A percentile compares a stretch with the other conserved stretches of the same genome.
Conservation (phyloP, 2,888 invertebrate species). For the Escarpia spicata region DNA sequence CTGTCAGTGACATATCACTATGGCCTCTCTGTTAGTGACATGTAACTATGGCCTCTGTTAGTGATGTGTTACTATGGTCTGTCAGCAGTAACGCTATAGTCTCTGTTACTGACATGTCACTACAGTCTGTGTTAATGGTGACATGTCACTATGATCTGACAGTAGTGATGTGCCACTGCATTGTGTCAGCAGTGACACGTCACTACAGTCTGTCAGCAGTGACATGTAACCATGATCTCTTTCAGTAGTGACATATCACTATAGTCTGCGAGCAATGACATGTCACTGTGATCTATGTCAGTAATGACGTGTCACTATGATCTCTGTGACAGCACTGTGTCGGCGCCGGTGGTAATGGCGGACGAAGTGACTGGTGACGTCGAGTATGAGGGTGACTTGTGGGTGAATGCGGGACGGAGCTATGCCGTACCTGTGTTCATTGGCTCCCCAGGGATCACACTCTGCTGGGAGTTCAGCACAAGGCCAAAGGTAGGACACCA, state of each 20-base stretch:
- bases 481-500: slow-evolving; percentile 63
- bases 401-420: slow-evolving; percentile 59
- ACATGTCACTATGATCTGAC: background rate
- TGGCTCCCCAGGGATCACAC: slow-evolving; percentile 49
- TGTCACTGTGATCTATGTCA: slow-evolving; percentile 18
- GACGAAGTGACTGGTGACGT: background rate
- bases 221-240: background rate
- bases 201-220: background rate
- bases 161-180: background rate
- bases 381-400: slow-evolving; percentile 46
- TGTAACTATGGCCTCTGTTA: too few relatives aligned
- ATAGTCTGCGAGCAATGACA: background rate
- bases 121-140: background rate
- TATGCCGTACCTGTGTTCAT: slow-evolving; percentile 59
- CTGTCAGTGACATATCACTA: too few relatives aligned
- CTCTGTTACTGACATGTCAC: background rate
- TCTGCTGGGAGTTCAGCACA: slow-evolving; percentile 64
- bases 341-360: background rate
- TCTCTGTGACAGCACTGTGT: background rate
- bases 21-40: too few relatives aligned
- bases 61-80: background rate
- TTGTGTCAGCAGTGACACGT: background rate
- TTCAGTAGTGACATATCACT: background rate
- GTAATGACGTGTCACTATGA: background rate
- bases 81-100: background rate